Evolutionary conservation across 2,888 invertebrate species (phyloP), one percentile per base, ranked within the genome.

Genomic region (Pollenia labialis): DNA sequence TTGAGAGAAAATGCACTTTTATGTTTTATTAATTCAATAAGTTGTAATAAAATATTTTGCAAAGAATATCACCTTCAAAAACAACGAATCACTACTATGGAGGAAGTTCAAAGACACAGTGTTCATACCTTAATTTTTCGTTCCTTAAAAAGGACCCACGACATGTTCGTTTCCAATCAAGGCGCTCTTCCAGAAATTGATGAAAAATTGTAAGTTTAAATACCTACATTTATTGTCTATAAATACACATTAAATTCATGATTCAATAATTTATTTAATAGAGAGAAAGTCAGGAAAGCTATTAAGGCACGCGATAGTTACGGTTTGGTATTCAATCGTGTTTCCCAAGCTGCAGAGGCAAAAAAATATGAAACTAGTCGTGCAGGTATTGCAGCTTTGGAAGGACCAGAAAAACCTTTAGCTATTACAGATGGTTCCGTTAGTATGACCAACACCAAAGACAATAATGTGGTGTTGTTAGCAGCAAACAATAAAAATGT

Each of bases 91-190:
- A 11, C 16, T 46, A 14, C 1, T 9, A 94, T 94, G 90, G 96
- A 97, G 94, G 97, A 98, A 90, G 98, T 99, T 11, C 98, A 99
- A 92, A 96, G 98, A 90, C 99, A 99, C 94, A 99, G 99, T 7
- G 98, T 99, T 1, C 99, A 99, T 92, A 99, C 99, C 0, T 94
- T 99, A 88, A 98, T 99, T 88, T 99, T 99, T 93, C 95, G 99
- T 89, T 99, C 99, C 9, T 93, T 99, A 88, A 99, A 99, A 93
- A 94, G 99, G 91, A 98, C 99, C 1, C 99, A 99, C 93, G 99
- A 99, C 93, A 97, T 99, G 97, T 99, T 99, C 93, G 94, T 99
- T 66, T 96, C 97, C 14, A 98, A 99, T 92, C 98, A 99, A 92
- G 96, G 97, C 40, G 94, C 95, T 87, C 94, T 98, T 76, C 98